These are phyloP conservation scores for Scrobipalpa atriplicella DNA, from an alignment of 2,888 invertebrate genomes.

Conservation along the genomic window DNA sequence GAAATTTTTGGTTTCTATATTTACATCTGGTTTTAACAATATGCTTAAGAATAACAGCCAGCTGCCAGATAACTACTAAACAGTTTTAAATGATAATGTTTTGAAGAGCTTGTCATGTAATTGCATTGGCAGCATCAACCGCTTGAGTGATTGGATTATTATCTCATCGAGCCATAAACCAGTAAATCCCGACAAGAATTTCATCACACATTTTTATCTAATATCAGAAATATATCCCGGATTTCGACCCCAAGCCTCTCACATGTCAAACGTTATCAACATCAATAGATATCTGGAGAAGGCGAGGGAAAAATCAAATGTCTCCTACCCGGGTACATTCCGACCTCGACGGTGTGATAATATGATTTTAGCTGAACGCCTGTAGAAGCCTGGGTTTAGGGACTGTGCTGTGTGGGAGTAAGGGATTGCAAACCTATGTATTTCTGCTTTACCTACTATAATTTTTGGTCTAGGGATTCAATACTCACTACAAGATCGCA, in stretches of 20 bases:
- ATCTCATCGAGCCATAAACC: conserved; percentile 1
- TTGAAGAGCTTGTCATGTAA: no score
- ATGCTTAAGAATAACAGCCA: no score
- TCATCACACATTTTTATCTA: conserved; percentile 10
- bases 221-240: conserved; percentile 12
- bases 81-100: no score
- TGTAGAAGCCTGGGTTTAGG: neutral
- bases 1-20: no score
- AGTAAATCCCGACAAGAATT: conserved; percentile 5
- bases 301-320: conserved; percentile 14
- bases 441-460: no score
- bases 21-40: no score
- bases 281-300: conserved; percentile 16
- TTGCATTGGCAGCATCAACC: no score
- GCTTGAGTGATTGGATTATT: neutral
- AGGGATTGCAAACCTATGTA: no score
- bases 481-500: no score
- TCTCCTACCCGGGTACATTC: conserved; percentile 4
- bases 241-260: conserved; percentile 2
- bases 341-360: conserved; percentile 1
- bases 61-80: no score
- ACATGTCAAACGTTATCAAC: conserved; percentile 20
- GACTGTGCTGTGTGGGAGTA: neutral
- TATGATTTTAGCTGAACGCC: neutral
- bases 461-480: no score